Evolutionary conservation across 1,140 invertebrate species (phyloP), one percentile per base, ranked within the genome.

Genomic region (Drosophila pectinifera): DNA sequence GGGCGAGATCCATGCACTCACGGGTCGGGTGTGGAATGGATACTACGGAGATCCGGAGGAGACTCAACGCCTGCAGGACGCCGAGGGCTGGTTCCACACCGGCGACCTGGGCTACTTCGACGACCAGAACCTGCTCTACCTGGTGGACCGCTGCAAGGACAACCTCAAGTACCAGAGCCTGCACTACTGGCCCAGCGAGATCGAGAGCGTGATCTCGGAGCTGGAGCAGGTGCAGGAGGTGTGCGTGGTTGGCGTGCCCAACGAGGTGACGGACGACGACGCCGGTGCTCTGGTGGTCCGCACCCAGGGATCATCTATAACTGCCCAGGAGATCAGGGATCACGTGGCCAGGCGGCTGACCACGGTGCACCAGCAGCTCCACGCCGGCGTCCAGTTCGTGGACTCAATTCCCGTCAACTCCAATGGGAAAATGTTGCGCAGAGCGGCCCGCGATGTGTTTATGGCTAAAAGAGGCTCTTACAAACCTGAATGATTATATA

Each of bases 31-130:
- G 24, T 48, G 46, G 46, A 48, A 48, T 28, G 46, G 46, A 0
- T 48, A 48, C n/a, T 48, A 48, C n/a, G 45, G 45, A 7, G 16
- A 48, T 48, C 45, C 45, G 24, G 24, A 28, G 24, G 45, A 24
- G n/a, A 48, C 45, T 11, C 8, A 11, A n/a, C 5, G 8, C 8
- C 24, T 48, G 3, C 46, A 48, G 46, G 46, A 48, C 10, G 10
- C 24, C 5, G 10, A 49, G 46, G 46, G 46, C n/a, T 49, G 46
- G 46, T 42, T 42, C 41, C 41, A 42, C 16, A 42, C 41, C 10
- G 41, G 41, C 18, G 41, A 42, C 16, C 8, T 42, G 41, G 41
- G 41, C 8, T 42, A 42, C 16, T 42, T 42, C 4, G 10, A 42
- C 16, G 41, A 42, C 0, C 46, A 49, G n/a, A 49, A 49, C n/a